phyloP scores from a whole-genome alignment of 2,888 invertebrate genomes.

The Parascotia fuliginaria region DNA sequence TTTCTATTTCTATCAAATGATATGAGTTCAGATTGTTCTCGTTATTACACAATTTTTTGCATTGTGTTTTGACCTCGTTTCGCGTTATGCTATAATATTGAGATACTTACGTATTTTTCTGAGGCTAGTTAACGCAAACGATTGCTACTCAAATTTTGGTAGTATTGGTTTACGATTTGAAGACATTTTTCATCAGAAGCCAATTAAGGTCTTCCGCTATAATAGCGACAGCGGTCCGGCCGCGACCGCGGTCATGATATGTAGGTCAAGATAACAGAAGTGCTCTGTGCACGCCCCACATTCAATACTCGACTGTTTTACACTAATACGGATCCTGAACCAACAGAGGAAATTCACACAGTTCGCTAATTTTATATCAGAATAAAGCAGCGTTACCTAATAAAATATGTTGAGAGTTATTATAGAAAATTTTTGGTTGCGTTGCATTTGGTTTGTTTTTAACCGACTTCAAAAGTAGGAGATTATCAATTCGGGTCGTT shows the following conservation, averaged over 20 bases:
- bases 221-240: slow-evolving; percentile 54
- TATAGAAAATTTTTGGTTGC: neutral
- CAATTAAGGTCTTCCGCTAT: slow-evolving; percentile 68
- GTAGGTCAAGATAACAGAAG: slow-evolving; percentile 78
- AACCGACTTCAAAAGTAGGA: slow-evolving; percentile 1
- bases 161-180: slow-evolving; percentile 25
- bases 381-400: neutral
- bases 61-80: slow-evolving; percentile 12
- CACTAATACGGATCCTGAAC: slow-evolving; percentile 15
- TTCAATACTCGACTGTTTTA: slow-evolving; percentile 45
- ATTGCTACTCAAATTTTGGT: slow-evolving; percentile 1
- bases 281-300: slow-evolving; percentile 61
- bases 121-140: neutral
- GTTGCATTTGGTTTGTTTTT: neutral
- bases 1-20: neutral
- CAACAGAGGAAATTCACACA: slow-evolving; percentile 3
- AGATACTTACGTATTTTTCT: neutral
- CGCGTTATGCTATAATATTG: slow-evolving; percentile 1
- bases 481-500: too few relatives aligned
- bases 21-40: neutral
- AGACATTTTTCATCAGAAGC: slow-evolving; percentile 47
- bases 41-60: slow-evolving; percentile 1
- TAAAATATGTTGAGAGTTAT: neutral
- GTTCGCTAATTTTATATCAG: neutral
- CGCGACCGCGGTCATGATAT: slow-evolving; percentile 70